These are phyloP conservation scores for Burhinus oedicnemus DNA, from an alignment of 2,113 vertebrate genomes.

Conservation along the genomic window DNA sequence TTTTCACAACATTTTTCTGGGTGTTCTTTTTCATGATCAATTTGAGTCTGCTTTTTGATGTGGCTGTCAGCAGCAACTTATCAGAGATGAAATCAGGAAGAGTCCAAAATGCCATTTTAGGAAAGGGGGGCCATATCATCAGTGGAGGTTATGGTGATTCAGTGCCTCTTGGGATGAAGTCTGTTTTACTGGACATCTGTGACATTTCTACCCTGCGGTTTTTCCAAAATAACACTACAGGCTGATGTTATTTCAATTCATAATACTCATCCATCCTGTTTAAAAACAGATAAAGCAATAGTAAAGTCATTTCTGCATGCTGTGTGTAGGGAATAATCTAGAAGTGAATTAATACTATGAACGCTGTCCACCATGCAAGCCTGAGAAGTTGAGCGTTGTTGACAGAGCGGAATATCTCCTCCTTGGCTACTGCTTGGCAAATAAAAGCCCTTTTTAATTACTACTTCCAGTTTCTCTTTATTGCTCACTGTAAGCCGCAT, in stretches of 20 bases:
- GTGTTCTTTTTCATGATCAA: neutral
- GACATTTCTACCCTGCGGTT: neutral
- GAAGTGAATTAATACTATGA: neutral
- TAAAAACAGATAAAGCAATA: neutral
- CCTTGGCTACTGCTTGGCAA: neutral
- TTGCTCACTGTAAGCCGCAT: neutral
- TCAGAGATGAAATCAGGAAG: neutral
- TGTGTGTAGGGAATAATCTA: accelerated
- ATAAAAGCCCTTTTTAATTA: neutral
- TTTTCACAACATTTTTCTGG: neutral
- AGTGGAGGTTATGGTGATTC: neutral
- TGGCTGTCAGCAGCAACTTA: neutral
- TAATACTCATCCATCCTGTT: neutral
- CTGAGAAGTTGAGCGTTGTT: accelerated
- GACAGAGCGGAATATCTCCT: neutral
- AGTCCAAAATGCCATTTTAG: neutral
- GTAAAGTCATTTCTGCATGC: neutral
- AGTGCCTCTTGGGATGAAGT: neutral
- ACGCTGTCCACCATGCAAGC: neutral
- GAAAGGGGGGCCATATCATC: neutral
- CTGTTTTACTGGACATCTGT: neutral
- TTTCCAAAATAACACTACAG: neutral
- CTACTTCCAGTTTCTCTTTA: neutral
- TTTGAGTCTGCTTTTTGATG: neutral
- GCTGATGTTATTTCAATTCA: neutral